phyloP scores from a whole-genome alignment of 2,888 invertebrate species.

The Pollenia angustigena region DNA sequence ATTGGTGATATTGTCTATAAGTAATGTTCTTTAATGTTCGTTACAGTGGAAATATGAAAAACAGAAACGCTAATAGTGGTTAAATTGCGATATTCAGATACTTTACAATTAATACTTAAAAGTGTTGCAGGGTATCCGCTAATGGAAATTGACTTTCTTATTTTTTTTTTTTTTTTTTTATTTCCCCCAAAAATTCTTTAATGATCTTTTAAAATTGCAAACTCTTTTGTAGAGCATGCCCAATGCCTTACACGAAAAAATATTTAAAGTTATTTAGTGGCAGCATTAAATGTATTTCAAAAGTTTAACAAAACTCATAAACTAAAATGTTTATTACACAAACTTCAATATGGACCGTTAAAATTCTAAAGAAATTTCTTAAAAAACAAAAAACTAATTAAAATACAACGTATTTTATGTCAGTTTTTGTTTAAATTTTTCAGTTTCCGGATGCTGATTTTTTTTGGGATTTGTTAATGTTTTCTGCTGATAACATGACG shows the following conservation, averaged over 20 bases:
- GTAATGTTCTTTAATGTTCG: no score
- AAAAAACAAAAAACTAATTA: background rate
- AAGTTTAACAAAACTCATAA: slow-evolving; percentile 18
- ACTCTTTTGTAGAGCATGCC: background rate
- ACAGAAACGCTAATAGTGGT: no score
- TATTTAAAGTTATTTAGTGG: no score
- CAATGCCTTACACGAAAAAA: slow-evolving; percentile 4
- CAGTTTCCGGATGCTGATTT: slow-evolving; percentile 53
- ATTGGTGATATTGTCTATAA: no score
- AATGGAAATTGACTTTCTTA: no score
- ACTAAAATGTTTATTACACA: slow-evolving; percentile 31
- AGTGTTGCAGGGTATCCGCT: no score
- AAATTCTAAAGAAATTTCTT: slow-evolving; percentile 26
- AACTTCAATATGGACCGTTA: background rate
- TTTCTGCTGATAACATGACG: slow-evolving; percentile 35
- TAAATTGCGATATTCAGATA: no score
- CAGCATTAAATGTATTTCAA: background rate
- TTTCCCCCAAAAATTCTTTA: slow-evolving; percentile 1
- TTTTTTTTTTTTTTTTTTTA: background rate
- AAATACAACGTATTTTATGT: background rate
- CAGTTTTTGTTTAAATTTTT: background rate
- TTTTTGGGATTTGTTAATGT: background rate
- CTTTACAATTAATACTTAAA: no score
- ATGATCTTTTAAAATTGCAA: slow-evolving; percentile 26
- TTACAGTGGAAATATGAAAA: no score